Conservation (phyloP, 2,888 invertebrate species). For the Strigamia maritima region DNA sequence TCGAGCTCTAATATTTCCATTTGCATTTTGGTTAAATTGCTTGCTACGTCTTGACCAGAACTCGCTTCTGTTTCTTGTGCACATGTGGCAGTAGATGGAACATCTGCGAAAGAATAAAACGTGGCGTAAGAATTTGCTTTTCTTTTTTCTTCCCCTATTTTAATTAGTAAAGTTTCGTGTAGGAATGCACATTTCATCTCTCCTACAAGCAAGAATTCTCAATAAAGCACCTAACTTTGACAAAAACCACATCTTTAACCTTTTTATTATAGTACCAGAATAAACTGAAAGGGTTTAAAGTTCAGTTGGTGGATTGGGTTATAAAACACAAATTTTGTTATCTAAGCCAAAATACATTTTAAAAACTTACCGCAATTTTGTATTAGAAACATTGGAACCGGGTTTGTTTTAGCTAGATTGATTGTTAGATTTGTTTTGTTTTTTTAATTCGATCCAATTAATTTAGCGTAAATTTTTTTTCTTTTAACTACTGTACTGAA, state of each 20-base stretch:
- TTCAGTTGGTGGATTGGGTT: no score
- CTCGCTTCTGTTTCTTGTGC: not conserved
- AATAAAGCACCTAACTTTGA: not conserved
- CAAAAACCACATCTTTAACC: not conserved
- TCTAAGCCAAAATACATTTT: not conserved
- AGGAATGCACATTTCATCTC: constrained; percentile 10
- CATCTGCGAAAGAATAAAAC: constrained; percentile 22
- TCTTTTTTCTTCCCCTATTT: not conserved
- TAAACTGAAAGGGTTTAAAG: no score
- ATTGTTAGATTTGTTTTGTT: no score
- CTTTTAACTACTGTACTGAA: no score
- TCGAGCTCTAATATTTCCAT: constrained; percentile 53
- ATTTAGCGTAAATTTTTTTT: no score
- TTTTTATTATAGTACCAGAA: no score
- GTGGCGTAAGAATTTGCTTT: not conserved
- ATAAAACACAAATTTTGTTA: not conserved
- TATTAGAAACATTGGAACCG: no score
- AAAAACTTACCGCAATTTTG: no score
- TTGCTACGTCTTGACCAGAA: constrained; percentile 30
- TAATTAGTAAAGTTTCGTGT: constrained; percentile 5
- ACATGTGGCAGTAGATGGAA: not conserved
- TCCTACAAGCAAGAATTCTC: constrained; percentile 1
- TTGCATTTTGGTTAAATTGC: constrained; percentile 42
- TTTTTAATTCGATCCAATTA: no score
- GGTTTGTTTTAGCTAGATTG: no score